These are phyloP conservation scores for Gobiocypris rarus DNA, from an alignment of 2,113 vertebrate species.

Conservation along the genomic window DNA sequence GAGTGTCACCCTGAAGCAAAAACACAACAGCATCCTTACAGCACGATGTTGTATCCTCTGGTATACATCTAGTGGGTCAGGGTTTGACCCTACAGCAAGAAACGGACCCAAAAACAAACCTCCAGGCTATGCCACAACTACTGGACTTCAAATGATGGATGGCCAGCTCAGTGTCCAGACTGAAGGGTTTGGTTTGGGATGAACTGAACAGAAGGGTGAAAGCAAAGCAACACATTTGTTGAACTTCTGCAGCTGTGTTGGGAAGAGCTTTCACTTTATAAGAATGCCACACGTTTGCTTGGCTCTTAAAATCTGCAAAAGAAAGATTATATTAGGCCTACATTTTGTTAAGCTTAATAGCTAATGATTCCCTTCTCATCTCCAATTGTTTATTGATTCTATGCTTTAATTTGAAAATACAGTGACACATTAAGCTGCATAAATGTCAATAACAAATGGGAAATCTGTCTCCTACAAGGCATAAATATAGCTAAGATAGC, in stretches of 20 bases:
- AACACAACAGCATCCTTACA: not conserved
- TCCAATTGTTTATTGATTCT: too few relatives aligned
- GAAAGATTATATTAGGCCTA: too few relatives aligned
- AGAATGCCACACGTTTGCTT: not conserved
- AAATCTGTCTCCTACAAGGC: not conserved
- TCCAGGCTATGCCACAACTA: not conserved
- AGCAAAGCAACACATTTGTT: not conserved
- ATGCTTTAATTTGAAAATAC: too few relatives aligned
- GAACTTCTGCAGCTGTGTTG: not conserved
- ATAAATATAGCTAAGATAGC: too few relatives aligned
- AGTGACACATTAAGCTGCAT: not conserved
- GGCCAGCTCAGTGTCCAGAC: not conserved
- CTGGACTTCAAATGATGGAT: not conserved
- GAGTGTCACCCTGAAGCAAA: not conserved
- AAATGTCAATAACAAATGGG: not conserved
- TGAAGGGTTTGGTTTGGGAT: not conserved
- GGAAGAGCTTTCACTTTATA: not conserved
- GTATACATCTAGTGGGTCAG: not conserved
- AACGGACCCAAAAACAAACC: slow-evolving; percentile 1
- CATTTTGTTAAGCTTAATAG: too few relatives aligned
- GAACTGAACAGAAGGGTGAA: not conserved
- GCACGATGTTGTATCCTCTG: not conserved
- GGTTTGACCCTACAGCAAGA: not conserved
- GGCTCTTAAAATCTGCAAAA: too few relatives aligned
- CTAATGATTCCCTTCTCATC: too few relatives aligned